Evolutionary conservation across 2,113 vertebrate genomes (phyloP), one percentile per base, ranked within the genome.

Genomic region (Melanostigma gelatinosum): DNA sequence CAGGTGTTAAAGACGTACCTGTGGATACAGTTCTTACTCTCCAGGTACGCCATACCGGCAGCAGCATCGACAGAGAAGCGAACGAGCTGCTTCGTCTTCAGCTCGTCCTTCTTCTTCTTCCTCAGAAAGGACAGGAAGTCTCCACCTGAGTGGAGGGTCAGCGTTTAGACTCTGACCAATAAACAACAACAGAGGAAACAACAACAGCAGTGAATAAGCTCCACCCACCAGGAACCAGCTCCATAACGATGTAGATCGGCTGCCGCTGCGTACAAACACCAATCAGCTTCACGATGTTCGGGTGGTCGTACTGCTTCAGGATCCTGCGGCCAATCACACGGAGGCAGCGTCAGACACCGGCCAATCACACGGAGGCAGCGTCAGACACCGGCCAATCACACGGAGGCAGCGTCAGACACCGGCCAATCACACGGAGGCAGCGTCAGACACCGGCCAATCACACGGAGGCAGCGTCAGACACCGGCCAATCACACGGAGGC

Each of bases 161-260:
- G 9, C 61, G 40, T 6, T 50, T 60, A 42, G 1, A 55, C 15
- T 46, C 16, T 0, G 9, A 83, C 71, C 75, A 67, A 66, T 40
- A 1, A 50, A 0, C 69, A 32, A 34, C 2, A 15, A 7, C 13
- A 57, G 1, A 8, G 4, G 3, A 32, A 34, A 34, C 34, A 22
- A 18, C 1, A 34, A 34, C 34, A n/a, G 8, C 44, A 46, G 10
- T 34, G n/a, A 52, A 8, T 7, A 36, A 54, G 76, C 72, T 84
- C 80, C 74, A 70, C 91, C 68, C 95, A 99, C 97, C 97, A 94
- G 97, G 93, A 87, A 99, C 96, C 69, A 99, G 96, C 83, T 99
- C 98, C 98, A 99, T 99, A 89, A 99, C 97, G 61, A 99, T 99
- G 92, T 99, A 99, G 92, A 99, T 99, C 10, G 98, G 98, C 48